Evolutionary conservation across 2,888 invertebrate genomes (phyloP).

Genomic region (Poecilus cupreus): DNA sequence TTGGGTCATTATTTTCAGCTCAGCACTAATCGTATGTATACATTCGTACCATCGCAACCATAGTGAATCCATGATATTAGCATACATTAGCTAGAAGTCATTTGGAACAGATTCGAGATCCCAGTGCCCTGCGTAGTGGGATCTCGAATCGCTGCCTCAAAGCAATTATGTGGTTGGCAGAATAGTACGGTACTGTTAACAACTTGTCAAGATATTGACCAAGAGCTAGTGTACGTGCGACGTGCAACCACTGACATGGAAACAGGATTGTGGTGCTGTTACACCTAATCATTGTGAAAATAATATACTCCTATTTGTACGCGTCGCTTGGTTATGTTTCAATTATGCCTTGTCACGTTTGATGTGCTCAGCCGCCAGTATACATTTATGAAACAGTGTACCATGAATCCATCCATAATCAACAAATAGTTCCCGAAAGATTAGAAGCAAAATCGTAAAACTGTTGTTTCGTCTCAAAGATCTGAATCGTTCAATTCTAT

Average conservation of each 20-base stretch:
- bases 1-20: too few relatives aligned
- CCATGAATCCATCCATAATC: too few relatives aligned
- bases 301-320: background rate
- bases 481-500: too few relatives aligned
- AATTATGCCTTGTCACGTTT: background rate
- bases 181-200: slow-evolving; percentile 38
- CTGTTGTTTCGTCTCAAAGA: too few relatives aligned
- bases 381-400: too few relatives aligned
- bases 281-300: background rate
- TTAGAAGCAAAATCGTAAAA: too few relatives aligned
- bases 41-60: background rate
- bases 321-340: background rate
- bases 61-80: slow-evolving; percentile 4
- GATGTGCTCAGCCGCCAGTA: background rate
- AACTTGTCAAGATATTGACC: slow-evolving; percentile 50
- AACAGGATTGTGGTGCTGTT: background rate
- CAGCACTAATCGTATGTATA: background rate
- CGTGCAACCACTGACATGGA: slow-evolving; percentile 21
- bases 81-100: slow-evolving; percentile 8
- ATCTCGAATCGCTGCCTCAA: slow-evolving; percentile 39
- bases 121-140: background rate
- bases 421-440: too few relatives aligned
- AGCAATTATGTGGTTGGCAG: slow-evolving; percentile 23
- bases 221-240: slow-evolving; percentile 21
- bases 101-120: slow-evolving; percentile 24